Evolutionary conservation across 37 sponge, comb jelly and placozoan species (phyloP), one percentile per base, ranked within the genome.

Genomic region (Diacarnus erythraeanus): DNA sequence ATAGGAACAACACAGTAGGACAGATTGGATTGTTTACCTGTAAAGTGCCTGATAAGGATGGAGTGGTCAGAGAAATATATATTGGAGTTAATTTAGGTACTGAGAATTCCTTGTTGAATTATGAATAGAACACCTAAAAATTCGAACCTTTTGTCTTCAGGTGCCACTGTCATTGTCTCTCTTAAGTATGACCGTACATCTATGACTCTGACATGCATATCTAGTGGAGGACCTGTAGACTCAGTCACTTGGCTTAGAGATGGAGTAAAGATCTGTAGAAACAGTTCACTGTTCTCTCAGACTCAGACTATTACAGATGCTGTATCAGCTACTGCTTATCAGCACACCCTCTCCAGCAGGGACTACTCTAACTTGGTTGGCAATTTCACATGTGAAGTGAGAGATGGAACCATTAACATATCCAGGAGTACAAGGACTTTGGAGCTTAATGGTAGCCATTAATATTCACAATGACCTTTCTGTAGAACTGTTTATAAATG

Each of bases 161-260:
- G n/a, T n/a, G n/a, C n/a, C n/a, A n/a, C n/a, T n/a, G n/a, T n/a
- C n/a, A n/a, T n/a, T n/a, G n/a, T n/a, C n/a, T n/a, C n/a, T 26
- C 37, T 67, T 37, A 38, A 20, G 6, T 67, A 67, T 38, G 15
- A 29, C 37, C 68, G 36, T 3, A 3, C 37, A 3, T 3, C 38
- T 18, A 35, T 57, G 37, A 56, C 37, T 74, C 75, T 79, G 34
- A 79, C 69, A n/a, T 79, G 79, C 40, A 68, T 38, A 33, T 68
- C 69, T 42, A 68, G 35, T 79, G 69, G 79, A 63, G 54, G 69
- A 63, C 79, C 79, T 29, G 29, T 44, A 54, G 64, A n/a, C 54
- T 18, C 54, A 37, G 79, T 79, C 51, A 30, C 38, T 25, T 79
- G 79, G 79, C 43, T 21, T 18, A 68, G 22, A 37, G 42, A 79